Evolutionary conservation across 2,888 invertebrate genomes (phyloP).

Genomic region (Acronicta leporina): DNA sequence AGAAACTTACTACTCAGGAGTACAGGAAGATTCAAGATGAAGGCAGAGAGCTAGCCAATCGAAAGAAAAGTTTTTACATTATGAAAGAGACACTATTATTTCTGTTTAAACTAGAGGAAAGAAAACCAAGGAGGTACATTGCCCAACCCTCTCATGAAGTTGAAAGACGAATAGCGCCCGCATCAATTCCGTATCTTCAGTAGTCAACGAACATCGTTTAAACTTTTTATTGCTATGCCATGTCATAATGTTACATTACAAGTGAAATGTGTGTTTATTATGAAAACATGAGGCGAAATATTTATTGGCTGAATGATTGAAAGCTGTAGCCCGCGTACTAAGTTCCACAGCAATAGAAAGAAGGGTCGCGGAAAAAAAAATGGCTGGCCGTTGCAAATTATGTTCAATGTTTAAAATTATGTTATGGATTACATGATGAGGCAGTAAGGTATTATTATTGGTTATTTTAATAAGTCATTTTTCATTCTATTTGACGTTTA

Average conservation of each 20-base stretch:
- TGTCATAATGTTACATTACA: constrained; percentile 73
- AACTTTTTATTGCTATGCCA: constrained; percentile 68
- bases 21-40: neutral
- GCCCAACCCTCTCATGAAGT: constrained; percentile 32
- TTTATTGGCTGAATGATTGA: constrained; percentile 79
- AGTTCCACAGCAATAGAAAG: constrained; percentile 31
- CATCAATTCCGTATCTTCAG: constrained; percentile 50
- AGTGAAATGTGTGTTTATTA: constrained; percentile 74
- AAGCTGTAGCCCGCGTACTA: constrained; percentile 56
- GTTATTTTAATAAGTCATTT: constrained; percentile 39
- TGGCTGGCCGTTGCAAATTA: constrained; percentile 42
- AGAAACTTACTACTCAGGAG: neutral
- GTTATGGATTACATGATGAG: constrained; percentile 29
- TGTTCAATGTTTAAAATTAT: constrained; percentile 28
- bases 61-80: no score
- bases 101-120: no score
- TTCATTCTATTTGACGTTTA: constrained; percentile 21
- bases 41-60: neutral
- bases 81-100: neutral
- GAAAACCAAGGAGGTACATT: neutral
- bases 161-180: constrained; percentile 45
- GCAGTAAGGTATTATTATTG: constrained; percentile 31
- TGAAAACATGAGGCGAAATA: constrained; percentile 80
- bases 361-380: constrained; percentile 38
- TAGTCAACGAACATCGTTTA: constrained; percentile 69